Base-by-base conservation (phyloP, 2,797 vertebrate genomes). In the Rhinoraja longicauda region DNA sequence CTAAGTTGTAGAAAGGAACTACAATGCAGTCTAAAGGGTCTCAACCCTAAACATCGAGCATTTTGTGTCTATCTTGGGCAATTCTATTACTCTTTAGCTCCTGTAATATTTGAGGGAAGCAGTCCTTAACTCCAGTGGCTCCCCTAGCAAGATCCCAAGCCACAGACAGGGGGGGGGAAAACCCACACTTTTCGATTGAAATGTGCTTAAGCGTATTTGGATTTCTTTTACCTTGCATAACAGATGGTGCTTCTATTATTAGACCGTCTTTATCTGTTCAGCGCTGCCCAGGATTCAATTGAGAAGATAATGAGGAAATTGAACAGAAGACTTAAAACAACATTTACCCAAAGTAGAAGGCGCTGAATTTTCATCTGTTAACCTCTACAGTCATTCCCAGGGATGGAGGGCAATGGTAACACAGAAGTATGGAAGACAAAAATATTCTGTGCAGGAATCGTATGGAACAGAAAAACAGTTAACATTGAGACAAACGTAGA, bases 121-220 rank as follows among this genome's bases (percentile, higher is more conserved):
- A 36, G 59, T 73, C 19, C 70, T 73, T 21, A 59, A 29, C 17
- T 32, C 59, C 6, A 1, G 17, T 62, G 5, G 17, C n/a, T 17
- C 59, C 82, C 62, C 62, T 32, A n/a, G 82, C 19, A 91, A 73
- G 15, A 73, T 21, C 70, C 45, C 15, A 0, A 57, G 45, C 45
- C 0, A 2, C 24, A 73, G 70, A 29, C 26, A 53, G 1, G 24
- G 13, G 1, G 24, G 13, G 70, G 24, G 21, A 57, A 57, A 73
- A 53, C 3, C 5, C 57, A 57, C 3, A 53, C 70, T 29, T 94
- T 95, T 95, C 94, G 94, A 95, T 94, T 94, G 93, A 95, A 95
- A 95, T 94, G 94, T 94, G 94, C 95, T 96, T 94, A 95, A 95
- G 94, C 94, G 95, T 95, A 94, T 95, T 95, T 95, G 94, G 90